A percentile compares a stretch with the other conserved stretches of the same genome.
Conservation (phyloP, 2,113 vertebrate genomes). For the Anthoscopus minutus region DNA sequence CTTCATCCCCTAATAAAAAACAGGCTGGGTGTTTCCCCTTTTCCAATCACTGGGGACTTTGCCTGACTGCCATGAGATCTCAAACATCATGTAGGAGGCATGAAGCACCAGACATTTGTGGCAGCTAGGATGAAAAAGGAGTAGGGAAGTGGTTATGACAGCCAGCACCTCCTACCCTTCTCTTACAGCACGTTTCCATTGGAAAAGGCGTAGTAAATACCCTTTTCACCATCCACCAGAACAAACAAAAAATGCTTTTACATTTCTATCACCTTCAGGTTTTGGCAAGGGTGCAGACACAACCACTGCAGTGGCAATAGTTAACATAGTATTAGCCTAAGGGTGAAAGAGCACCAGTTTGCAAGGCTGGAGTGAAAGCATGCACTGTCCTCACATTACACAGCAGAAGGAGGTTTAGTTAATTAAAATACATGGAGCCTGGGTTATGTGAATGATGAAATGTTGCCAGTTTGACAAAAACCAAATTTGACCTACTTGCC, state of each 20-base stretch:
- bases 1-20: not conserved
- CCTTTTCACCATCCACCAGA: not conserved
- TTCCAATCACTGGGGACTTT: not conserved
- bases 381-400: not conserved
- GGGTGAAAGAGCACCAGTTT: not conserved
- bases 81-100: not conserved
- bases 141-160: accelerated
- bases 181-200: not conserved
- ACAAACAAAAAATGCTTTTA: not conserved
- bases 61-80: not conserved
- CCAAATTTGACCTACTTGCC: not conserved
- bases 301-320: not conserved
- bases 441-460: not conserved
- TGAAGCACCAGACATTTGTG: not conserved
- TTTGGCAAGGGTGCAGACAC: not conserved
- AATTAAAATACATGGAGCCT: not conserved
- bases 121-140: too few relatives aligned
- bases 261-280: too few relatives aligned
- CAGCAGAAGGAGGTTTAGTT: not conserved
- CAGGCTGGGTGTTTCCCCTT: not conserved
- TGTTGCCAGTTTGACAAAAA: not conserved
- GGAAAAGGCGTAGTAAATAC: not conserved
- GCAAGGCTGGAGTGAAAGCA: not conserved
- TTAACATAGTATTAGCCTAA: not conserved
- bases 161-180: not conserved